phyloP scores from a whole-genome alignment of 2,888 invertebrate species.

The Metallyticus violacea region DNA sequence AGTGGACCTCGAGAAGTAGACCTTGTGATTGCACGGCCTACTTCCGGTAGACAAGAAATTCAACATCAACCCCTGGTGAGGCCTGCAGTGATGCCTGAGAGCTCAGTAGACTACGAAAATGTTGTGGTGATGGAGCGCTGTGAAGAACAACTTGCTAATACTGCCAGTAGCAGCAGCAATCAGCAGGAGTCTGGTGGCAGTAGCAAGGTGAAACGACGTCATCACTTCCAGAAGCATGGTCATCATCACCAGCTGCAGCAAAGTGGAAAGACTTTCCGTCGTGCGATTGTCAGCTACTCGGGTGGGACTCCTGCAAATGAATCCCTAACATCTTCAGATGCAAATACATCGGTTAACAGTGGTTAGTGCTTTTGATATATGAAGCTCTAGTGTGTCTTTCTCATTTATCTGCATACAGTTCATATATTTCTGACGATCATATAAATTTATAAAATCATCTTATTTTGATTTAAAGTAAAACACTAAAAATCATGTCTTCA shows the following conservation, averaged over 20 bases:
- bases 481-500: too few relatives aligned
- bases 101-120: constrained; percentile 69
- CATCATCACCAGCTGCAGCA: constrained; percentile 36
- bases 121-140: constrained; percentile 38
- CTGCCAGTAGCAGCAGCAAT: not conserved
- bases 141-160: not conserved
- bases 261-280: constrained; percentile 58
- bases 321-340: constrained; percentile 42
- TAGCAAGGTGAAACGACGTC: constrained; percentile 46
- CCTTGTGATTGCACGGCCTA: constrained; percentile 60
- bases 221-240: constrained; percentile 62
- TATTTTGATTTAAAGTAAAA: too few relatives aligned
- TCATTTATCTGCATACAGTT: too few relatives aligned
- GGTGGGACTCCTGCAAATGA: constrained; percentile 43
- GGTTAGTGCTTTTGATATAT: not conserved
- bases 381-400: too few relatives aligned
- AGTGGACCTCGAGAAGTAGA: constrained; percentile 62
- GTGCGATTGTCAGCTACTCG: constrained; percentile 56
- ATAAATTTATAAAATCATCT: too few relatives aligned
- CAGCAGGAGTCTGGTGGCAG: constrained; percentile 24
- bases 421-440: too few relatives aligned
- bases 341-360: constrained; percentile 39
- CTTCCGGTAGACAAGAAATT: constrained; percentile 29
- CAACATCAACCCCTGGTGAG: not conserved
- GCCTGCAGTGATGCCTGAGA: constrained; percentile 53